phyloP scores from a whole-genome alignment of 1,140 invertebrate genomes.

The Temnothorax curvispinosus region DNA sequence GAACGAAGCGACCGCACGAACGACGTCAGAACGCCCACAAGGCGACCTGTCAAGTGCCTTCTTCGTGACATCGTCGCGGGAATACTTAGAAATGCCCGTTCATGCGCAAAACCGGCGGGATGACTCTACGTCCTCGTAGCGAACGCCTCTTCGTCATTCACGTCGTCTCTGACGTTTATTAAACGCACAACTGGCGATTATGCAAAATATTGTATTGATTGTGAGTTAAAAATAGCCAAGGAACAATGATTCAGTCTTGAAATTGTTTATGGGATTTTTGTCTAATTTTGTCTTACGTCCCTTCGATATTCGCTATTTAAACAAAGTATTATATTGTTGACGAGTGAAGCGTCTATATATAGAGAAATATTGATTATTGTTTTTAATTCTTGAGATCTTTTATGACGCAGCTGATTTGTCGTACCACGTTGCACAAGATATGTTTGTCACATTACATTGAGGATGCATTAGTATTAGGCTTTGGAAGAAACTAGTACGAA shows the following conservation, averaged over 20 bases:
- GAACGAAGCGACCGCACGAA: conserved; percentile 37
- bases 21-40: conserved; percentile 71
- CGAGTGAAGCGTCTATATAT: neutral
- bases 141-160: conserved; percentile 55
- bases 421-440: neutral
- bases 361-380: neutral
- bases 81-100: neutral
- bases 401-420: neutral
- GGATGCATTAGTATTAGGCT: neutral
- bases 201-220: neutral
- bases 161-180: neutral
- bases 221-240: neutral
- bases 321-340: neutral
- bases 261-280: neutral
- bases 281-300: neutral
- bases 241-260: neutral
- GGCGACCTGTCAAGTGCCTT: conserved; percentile 70
- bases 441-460: neutral
- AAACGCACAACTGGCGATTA: conserved; percentile 27
- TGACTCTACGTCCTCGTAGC: conserved; percentile 18
- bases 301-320: neutral
- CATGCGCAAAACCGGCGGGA: conserved; percentile 43
- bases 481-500: neutral
- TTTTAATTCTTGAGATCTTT: neutral
- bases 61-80: conserved; percentile 10